A percentile compares a stretch with the other conserved stretches of the same genome.
Conservation (phyloP, 2,113 vertebrate genomes). For the Antigone vipio region DNA sequence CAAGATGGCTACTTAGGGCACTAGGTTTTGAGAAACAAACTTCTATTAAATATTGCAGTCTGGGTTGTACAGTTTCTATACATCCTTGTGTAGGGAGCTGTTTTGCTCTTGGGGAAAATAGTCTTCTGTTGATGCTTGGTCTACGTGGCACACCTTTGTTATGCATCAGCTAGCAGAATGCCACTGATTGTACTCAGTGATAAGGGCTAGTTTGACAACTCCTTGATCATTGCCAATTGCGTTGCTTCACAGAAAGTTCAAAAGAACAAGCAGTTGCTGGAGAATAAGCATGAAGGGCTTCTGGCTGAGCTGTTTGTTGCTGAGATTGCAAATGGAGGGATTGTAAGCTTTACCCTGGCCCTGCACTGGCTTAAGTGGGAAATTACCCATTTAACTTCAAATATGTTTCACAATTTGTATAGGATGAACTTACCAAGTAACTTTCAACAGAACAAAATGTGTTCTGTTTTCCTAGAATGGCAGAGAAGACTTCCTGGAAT, state of each 20-base stretch:
- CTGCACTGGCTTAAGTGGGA: background rate
- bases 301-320: background rate
- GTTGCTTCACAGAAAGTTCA: background rate
- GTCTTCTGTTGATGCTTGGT: background rate
- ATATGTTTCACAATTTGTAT: background rate
- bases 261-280: background rate
- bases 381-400: background rate
- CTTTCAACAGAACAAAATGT: background rate
- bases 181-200: background rate
- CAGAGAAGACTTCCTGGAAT: slow-evolving; percentile 4
- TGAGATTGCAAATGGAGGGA: background rate
- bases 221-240: background rate
- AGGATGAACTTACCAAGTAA: background rate
- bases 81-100: background rate
- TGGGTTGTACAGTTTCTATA: background rate
- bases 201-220: background rate
- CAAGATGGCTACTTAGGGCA: background rate
- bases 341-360: background rate
- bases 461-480: slow-evolving; percentile 42
- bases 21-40: background rate
- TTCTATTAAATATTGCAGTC: background rate
- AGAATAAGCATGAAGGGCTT: background rate
- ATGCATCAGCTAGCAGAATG: background rate
- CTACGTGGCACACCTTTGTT: background rate
- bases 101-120: background rate